phyloP scores from a whole-genome alignment of 92 coral and sea anemone species.

The Paramuricea clavata region DNA sequence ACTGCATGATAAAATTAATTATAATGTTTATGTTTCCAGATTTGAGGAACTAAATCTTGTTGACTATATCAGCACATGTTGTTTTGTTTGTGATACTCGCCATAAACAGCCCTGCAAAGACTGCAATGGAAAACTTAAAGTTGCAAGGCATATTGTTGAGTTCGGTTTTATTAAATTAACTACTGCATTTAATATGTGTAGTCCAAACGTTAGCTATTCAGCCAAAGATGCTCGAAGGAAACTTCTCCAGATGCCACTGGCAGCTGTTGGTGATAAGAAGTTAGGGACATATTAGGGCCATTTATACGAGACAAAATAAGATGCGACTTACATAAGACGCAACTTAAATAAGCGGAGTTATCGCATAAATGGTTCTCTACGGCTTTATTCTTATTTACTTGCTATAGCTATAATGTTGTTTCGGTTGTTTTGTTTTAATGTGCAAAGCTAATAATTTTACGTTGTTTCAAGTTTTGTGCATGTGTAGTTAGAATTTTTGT shows the following conservation, averaged over 20 bases:
- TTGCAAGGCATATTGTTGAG: slow-evolving; percentile 42
- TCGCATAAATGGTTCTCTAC: no score
- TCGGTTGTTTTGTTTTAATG: no score
- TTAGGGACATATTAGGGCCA: slow-evolving; percentile 59
- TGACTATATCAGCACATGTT: slow-evolving; percentile 35
- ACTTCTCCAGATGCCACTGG: slow-evolving; percentile 62
- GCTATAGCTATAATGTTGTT: no score
- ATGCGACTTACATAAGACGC: no score
- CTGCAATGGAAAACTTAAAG: slow-evolving; percentile 24
- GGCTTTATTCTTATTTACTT: no score
- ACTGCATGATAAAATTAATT: no score
- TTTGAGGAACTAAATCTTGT: slow-evolving; percentile 52
- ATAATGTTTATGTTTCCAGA: slow-evolving; percentile 55
- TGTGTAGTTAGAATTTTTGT: no score
- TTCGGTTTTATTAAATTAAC: slow-evolving; percentile 38
- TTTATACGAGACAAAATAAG: no score
- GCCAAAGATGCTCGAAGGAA: slow-evolving; percentile 55
- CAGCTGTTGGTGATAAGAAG: slow-evolving; percentile 46
- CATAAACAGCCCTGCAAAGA: slow-evolving; percentile 28
- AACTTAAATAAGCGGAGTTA: no score
- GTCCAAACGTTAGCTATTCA: slow-evolving; percentile 37
- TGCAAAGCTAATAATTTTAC: no score
- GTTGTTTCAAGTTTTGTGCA: no score
- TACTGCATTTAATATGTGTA: slow-evolving; percentile 32
- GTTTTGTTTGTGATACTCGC: slow-evolving; percentile 31